Evolutionary conservation across 2,113 vertebrate genomes (phyloP), one percentile per base, ranked within the genome.

Genomic region (Bostrychus sinensis): DNA sequence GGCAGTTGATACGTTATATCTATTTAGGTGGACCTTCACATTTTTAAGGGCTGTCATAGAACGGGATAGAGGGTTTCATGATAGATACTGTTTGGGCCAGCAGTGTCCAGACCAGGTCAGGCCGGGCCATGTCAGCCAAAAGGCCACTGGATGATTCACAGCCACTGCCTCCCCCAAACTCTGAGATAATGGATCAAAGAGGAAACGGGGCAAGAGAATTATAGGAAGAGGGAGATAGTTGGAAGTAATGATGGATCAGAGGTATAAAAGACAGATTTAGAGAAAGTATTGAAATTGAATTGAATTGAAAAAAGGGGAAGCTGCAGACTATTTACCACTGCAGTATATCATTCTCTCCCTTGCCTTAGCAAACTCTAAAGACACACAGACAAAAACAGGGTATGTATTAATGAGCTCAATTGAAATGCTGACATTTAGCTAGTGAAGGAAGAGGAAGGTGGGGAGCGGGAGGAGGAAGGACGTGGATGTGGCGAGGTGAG

Each of bases 351-450:
- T 70, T 20, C 19, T 25, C 13, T 43, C 16, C 48, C n/a, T 46
- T 48, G 17, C 17, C 4, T 25, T 37, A 55, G 34, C 67, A 56
- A 72, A 78, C 39, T 45, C 61, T 34, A 41, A 17, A 25, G 46
- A 57, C 48, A 61, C 54, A 9, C 12, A 66, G 57, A 46, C 30
- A 51, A 59, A 75, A 83, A 77, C 53, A 51, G 67, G 51, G 62
- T 51, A 78, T 54, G 62, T 75, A 77, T 77, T 89, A 88, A 89
- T 84, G 78, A 86, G 84, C 65, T 66, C 70, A 72, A 75, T 70
- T 77, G 81, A 81, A 87, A 88, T 75, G 75, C 80, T 89, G 89
- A 86, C 85, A 90, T 86, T 86, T 89, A 57, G 79, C 56, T 32
- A 56, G 57, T 16, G 17, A 19, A 45, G 57, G 50, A 60, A 48